These are phyloP conservation scores for Linhomoeus sp. DNA, from an alignment of 2,888 invertebrate species.

Conservation along the genomic window DNA sequence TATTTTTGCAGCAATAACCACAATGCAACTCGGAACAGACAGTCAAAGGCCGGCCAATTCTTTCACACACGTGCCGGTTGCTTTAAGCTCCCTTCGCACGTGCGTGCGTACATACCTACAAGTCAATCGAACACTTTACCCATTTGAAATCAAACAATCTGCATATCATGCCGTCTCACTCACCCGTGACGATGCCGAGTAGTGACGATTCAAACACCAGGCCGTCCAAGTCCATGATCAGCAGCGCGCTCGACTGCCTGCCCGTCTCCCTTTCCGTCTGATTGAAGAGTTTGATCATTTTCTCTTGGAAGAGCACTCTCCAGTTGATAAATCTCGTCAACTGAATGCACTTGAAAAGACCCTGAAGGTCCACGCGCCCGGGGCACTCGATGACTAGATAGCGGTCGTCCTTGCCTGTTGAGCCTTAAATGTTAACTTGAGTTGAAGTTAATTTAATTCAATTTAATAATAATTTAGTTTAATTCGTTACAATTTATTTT, in stretches of 20 bases:
- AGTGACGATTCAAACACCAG: slow-evolving; percentile 16
- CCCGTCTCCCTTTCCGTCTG: slow-evolving; percentile 9
- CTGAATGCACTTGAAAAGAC: slow-evolving; percentile 8
- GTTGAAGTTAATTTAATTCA: too few relatives aligned
- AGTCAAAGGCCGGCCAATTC: neutral
- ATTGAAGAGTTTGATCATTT: slow-evolving; percentile 6
- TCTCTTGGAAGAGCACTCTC: slow-evolving; percentile 17
- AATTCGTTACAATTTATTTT: too few relatives aligned
- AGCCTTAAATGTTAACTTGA: too few relatives aligned
- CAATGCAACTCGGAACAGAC: neutral
- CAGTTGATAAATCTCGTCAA: slow-evolving; percentile 18
- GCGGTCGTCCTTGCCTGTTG: neutral
- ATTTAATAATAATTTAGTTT: too few relatives aligned
- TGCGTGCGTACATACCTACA: too few relatives aligned
- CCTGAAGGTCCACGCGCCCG: neutral
- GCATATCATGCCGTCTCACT: neutral
- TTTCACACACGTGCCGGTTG: too few relatives aligned
- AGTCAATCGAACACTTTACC: too few relatives aligned
- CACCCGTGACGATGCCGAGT: slow-evolving; percentile 18
- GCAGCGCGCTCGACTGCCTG: slow-evolving; percentile 13
- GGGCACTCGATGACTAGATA: neutral
- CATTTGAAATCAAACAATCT: too few relatives aligned
- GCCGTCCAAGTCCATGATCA: slow-evolving; percentile 20
- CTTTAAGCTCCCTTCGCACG: too few relatives aligned
- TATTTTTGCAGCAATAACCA: neutral